Conservation (phyloP, 2,888 invertebrate genomes). For the Polia nebulosa region DNA sequence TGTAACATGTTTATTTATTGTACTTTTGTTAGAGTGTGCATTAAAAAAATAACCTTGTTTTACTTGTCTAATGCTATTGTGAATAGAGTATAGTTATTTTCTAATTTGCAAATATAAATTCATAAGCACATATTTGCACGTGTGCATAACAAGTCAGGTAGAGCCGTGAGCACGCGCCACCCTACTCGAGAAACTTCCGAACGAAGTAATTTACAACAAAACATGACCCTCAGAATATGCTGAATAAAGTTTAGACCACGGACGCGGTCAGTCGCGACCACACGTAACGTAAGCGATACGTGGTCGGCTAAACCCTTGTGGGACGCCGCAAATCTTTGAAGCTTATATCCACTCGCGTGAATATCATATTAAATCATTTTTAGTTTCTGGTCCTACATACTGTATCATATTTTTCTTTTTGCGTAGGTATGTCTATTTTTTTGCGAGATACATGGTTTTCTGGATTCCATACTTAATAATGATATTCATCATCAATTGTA, state of each 20-base stretch:
- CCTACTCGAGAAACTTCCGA: slow-evolving; percentile 15
- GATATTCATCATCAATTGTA: no score
- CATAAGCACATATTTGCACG: not conserved
- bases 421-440: not conserved
- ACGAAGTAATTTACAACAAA: slow-evolving; percentile 30
- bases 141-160: slow-evolving; percentile 16
- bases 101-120: not conserved
- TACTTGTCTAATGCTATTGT: no score
- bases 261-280: slow-evolving; percentile 38
- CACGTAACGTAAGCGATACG: slow-evolving; percentile 48
- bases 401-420: not conserved
- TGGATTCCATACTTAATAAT: no score
- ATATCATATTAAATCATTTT: slow-evolving; percentile 42
- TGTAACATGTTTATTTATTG: no score
- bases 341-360: slow-evolving; percentile 28
- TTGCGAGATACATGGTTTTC: no score
- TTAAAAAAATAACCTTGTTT: no score
- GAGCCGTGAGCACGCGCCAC: not conserved
- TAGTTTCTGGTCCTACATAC: not conserved
- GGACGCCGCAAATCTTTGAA: slow-evolving; percentile 51
- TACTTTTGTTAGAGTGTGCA: no score
- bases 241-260: slow-evolving; percentile 49
- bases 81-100: not conserved
- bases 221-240: slow-evolving; percentile 28
- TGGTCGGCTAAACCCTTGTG: slow-evolving; percentile 42